phyloP scores from a whole-genome alignment of 2,797 vertebrate species.

The Lagodon rhomboides region DNA sequence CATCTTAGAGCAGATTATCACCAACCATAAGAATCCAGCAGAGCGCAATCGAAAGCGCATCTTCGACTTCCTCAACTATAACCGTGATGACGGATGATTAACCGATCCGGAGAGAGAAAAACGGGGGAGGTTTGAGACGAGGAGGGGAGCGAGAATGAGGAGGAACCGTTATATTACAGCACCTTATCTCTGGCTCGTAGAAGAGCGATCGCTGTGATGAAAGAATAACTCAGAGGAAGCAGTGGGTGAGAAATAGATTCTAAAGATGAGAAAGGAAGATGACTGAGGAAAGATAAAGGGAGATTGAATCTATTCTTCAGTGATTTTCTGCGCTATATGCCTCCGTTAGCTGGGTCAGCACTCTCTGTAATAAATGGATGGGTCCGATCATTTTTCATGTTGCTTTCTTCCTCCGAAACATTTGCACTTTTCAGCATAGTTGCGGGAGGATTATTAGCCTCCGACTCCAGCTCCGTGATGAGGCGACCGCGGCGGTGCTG shows the following conservation, averaged over 20 bases:
- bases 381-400: conserved; percentile 46
- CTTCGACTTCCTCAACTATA: no score
- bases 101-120: neutral
- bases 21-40: neutral
- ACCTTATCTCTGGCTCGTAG: conserved; percentile 13
- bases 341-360: conserved; percentile 47
- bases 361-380: conserved; percentile 38
- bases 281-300: conserved; percentile 30
- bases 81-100: neutral
- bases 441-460: conserved; percentile 8
- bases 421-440: conserved; percentile 37
- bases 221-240: conserved; percentile 35
- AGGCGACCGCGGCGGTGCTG: neutral
- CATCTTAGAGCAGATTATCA: neutral
- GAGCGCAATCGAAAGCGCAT: neutral
- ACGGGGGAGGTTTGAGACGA: neutral
- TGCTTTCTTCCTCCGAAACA: conserved; percentile 18
- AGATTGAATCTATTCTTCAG: conserved; percentile 55
- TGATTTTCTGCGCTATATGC: conserved; percentile 27
- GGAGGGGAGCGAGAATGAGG: neutral
- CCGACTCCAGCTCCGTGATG: neutral
- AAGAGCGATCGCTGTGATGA: conserved; percentile 21
- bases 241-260: conserved; percentile 27
- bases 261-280: conserved; percentile 30
- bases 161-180: conserved; percentile 9